Base-by-base conservation (phyloP, 1,140 invertebrate species). In the Cyrtorhinus lividipennis region DNA sequence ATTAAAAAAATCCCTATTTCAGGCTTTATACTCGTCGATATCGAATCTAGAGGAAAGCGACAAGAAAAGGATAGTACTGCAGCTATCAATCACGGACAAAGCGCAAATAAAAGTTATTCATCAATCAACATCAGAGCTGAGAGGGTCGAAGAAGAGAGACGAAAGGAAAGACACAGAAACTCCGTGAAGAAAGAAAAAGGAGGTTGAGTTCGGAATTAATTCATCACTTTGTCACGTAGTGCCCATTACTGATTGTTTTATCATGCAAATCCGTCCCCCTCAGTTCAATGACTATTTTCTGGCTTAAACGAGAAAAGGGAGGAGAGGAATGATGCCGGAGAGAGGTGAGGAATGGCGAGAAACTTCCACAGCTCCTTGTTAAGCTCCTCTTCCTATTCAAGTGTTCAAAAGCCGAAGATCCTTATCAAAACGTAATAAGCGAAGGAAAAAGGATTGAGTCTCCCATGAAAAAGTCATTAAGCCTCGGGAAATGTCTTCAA, bases 261-360 rank as follows among this genome's bases (percentile, higher is more conserved):
- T 53, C 48, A 53, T 53, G 48, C 48, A 53, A 53, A 53, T 53
- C 48, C 48, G 5, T 20, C 20, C 48, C 20, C 48, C 5, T 20
- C 48, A 53, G 48, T 53, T 53, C 48, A 53, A 53, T 53, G 48
- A 53, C 48, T 53, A 53, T 53, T 53, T 53, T 53, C 48, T 22
- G 5, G 48, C 10, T 12, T 5, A 5, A 20, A 22, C 10, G 48
- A 53, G 48, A 53, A 20, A 53, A 20, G 18, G 48, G 18, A 44
- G n/a, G 38, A 44, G 38, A 44, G 38, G 38, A 44, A 44, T 44
- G 38, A 44, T n/a, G n/a, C n/a, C n/a, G n/a, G n/a, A n/a, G n/a
- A n/a, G n/a, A 38, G 5, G 30, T 5, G 15, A 38, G 15, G 48
- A 12, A 20, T 15, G 10, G 48, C 10, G 48, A 53, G 18, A 53